Evolutionary conservation across 2,888 invertebrate genomes (phyloP).

Genomic region (Caenorhabditis sinica): DNA sequence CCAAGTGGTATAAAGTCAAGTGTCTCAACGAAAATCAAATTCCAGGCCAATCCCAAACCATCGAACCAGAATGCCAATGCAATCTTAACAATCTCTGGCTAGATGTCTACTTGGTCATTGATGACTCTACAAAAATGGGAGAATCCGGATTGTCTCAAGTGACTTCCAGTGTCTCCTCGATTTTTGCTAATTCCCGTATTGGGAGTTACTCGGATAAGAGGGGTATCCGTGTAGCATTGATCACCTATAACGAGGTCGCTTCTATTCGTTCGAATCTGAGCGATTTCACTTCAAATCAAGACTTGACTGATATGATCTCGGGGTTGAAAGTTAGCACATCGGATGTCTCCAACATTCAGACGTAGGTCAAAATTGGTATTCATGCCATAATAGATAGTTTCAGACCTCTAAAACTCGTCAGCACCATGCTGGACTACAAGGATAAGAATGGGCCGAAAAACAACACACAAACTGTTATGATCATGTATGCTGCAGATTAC

Average conservation of each 20-base stretch:
- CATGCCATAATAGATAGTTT: no score
- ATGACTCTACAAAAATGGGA: slow-evolving; percentile 22
- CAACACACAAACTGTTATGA: slow-evolving; percentile 23
- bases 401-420: slow-evolving; percentile 25
- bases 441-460: slow-evolving; percentile 36
- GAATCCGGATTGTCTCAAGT: slow-evolving; percentile 16
- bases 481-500: slow-evolving; percentile 38
- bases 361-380: background rate
- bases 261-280: slow-evolving; percentile 21
- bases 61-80: slow-evolving; percentile 34
- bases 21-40: no score
- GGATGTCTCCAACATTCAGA: slow-evolving; percentile 13
- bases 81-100: slow-evolving; percentile 36
- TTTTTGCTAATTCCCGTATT: slow-evolving; percentile 10
- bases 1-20: no score
- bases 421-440: slow-evolving; percentile 8
- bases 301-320: slow-evolving; percentile 6
- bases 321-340: slow-evolving; percentile 4
- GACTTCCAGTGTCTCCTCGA: slow-evolving; percentile 24
- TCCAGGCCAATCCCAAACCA: background rate
- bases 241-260: slow-evolving; percentile 3
- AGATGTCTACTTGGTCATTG: slow-evolving; percentile 28
- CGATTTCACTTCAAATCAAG: slow-evolving; percentile 21
- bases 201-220: slow-evolving; percentile 18
- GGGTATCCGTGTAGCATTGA: slow-evolving; percentile 10